Evolutionary conservation across 1,140 invertebrate species (phyloP).

Genomic region (Drosophila trapezifrons): DNA sequence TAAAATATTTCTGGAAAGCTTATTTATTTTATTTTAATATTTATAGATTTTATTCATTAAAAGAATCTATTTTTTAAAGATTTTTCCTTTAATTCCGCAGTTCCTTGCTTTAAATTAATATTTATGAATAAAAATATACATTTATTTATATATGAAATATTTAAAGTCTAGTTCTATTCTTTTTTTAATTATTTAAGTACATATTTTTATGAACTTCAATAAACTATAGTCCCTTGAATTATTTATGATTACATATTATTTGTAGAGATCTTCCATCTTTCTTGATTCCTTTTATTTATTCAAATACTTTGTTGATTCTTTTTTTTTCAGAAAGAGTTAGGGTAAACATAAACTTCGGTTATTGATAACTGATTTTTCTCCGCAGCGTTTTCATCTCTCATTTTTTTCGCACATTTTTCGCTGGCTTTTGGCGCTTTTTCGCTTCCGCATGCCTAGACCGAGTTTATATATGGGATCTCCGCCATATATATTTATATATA

Average conservation of each 20-base stretch:
- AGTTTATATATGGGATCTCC: constrained; percentile 27
- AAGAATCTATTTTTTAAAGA: too few species aligned
- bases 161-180: too few species aligned
- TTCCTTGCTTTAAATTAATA: too few species aligned
- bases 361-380: neutral
- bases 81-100: too few species aligned
- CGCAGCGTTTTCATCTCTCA: constrained; percentile 18
- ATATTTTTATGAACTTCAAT: neutral
- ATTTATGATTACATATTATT: neutral
- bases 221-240: too few species aligned
- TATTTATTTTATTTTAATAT: neutral
- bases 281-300: neutral
- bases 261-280: too few species aligned
- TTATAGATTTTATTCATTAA: neutral
- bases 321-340: neutral
- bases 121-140: too few species aligned
- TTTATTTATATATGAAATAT: too few species aligned
- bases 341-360: neutral
- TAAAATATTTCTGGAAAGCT: too few species aligned
- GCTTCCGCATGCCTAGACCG: constrained; percentile 70
- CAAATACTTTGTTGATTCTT: neutral
- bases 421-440: constrained; percentile 74
- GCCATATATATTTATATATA: constrained; percentile 19
- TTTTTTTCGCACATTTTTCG: constrained; percentile 66
- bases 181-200: too few species aligned